These are phyloP conservation scores for Alca torda DNA, from an alignment of 2,797 vertebrate genomes.

Conservation along the genomic window DNA sequence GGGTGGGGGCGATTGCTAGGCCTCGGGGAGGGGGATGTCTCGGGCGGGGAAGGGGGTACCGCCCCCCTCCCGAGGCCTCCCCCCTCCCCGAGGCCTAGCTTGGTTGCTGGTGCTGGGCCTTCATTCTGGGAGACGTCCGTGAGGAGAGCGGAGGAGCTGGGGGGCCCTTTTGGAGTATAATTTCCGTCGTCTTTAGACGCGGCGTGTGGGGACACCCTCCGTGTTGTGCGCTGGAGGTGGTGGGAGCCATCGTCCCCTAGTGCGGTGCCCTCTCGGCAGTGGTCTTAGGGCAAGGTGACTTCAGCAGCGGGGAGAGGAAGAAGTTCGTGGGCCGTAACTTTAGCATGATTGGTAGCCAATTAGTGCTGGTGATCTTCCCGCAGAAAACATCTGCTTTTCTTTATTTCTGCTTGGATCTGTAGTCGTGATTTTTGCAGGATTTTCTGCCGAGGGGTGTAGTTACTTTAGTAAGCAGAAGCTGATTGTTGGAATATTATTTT, in stretches of 20 bases:
- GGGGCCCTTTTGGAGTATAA: rapidly evolving
- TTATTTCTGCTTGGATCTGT: not conserved
- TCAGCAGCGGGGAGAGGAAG: not conserved
- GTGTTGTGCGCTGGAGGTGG: rapidly evolving
- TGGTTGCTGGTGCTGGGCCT: not conserved
- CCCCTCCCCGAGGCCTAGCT: rapidly evolving
- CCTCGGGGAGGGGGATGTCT: rapidly evolving
- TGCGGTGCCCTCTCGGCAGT: rapidly evolving
- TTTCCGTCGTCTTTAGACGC: rapidly evolving
- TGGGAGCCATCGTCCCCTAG: rapidly evolving
- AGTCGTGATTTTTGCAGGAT: not conserved
- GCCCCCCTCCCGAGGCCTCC: rapidly evolving
- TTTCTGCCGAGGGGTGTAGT: not conserved
- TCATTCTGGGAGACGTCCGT: not conserved
- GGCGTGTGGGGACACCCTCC: rapidly evolving
- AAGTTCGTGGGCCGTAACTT: not conserved
- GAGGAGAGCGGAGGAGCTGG: not conserved
- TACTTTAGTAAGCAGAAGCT: not conserved
- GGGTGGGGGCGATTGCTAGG: rapidly evolving
- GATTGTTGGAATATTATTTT: not conserved
- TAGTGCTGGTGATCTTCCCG: rapidly evolving
- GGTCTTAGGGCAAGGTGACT: conserved; percentile 28
- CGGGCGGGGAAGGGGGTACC: not conserved
- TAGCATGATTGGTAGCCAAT: rapidly evolving
- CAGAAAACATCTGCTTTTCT: not conserved